Evolutionary conservation across 2,113 vertebrate species (phyloP).

Genomic region (Heloderma charlesbogerti): DNA sequence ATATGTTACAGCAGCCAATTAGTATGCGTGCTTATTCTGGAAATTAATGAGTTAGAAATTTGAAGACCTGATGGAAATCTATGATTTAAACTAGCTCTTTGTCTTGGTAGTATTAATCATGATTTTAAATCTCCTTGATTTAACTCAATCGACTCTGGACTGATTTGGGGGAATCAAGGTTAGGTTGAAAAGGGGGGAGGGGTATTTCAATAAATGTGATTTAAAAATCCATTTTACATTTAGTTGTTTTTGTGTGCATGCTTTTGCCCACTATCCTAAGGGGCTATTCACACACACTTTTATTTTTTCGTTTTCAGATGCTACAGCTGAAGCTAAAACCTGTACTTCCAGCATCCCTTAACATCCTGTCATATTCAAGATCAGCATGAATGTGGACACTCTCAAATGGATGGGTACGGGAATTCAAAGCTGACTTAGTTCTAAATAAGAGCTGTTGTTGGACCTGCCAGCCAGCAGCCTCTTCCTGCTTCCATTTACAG

Average conservation of each 20-base stretch:
- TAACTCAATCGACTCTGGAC: not conserved
- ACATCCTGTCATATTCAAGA: constrained; percentile 1
- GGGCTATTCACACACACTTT: not conserved
- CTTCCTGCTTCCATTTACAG: not conserved
- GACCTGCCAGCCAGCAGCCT: not conserved
- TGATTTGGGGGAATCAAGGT: not conserved
- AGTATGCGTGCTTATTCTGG: not conserved
- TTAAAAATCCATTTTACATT: not conserved
- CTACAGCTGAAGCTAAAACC: not conserved
- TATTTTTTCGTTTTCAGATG: not conserved
- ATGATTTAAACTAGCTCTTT: not conserved
- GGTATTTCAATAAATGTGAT: not conserved
- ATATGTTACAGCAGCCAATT: constrained; percentile 9
- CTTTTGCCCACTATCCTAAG: not conserved
- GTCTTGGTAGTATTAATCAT: not conserved
- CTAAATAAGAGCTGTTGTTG: not conserved
- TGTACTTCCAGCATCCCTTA: not conserved
- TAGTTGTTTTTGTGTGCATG: not conserved
- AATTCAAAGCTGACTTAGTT: not conserved
- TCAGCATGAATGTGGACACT: not conserved
- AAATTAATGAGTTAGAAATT: not conserved
- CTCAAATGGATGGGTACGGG: not conserved
- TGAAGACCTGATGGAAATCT: not conserved
- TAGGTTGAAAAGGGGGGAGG: not conserved
- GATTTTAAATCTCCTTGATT: not conserved